A percentile compares a stretch with the other conserved stretches of the same genome.
Evolutionary conservation across 2,113 vertebrate species (phyloP).

Genomic region (Anser brachyrhynchus): DNA sequence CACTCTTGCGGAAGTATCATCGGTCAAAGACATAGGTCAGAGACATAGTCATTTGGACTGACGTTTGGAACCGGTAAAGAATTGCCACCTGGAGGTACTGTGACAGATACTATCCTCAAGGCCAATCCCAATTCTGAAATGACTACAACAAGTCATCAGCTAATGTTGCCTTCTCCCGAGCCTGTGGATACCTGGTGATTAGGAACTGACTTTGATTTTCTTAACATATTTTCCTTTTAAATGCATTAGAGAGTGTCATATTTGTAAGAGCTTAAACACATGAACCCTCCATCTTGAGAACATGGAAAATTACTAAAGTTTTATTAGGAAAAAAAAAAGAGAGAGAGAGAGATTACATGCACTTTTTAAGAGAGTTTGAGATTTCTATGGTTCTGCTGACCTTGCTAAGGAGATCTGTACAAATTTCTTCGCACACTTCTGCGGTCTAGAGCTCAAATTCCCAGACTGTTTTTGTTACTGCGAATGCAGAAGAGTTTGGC

Average conservation of each 20-base stretch:
- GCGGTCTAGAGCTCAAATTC: conserved; percentile 47
- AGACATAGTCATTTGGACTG: neutral
- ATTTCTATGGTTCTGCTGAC: neutral
- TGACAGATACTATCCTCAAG: neutral
- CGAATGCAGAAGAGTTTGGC: neutral
- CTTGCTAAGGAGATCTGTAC: conserved; percentile 14
- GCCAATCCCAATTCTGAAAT: neutral
- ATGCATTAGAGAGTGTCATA: neutral
- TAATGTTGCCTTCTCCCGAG: neutral
- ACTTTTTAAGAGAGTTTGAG: neutral
- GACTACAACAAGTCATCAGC: neutral
- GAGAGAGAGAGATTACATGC: neutral
- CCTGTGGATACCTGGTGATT: neutral
- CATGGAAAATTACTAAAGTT: neutral
- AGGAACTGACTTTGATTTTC: neutral
- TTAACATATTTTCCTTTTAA: neutral
- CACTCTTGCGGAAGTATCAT: neutral
- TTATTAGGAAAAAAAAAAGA: neutral
- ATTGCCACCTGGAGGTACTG: neutral
- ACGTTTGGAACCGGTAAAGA: neutral
- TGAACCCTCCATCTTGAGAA: neutral
- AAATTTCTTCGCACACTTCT: neutral
- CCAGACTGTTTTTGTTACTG: conserved; percentile 22
- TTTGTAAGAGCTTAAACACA: neutral
- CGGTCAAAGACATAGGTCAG: neutral